Conservation (phyloP, 1,140 invertebrate genomes). For the Hycleus cichorii region DNA sequence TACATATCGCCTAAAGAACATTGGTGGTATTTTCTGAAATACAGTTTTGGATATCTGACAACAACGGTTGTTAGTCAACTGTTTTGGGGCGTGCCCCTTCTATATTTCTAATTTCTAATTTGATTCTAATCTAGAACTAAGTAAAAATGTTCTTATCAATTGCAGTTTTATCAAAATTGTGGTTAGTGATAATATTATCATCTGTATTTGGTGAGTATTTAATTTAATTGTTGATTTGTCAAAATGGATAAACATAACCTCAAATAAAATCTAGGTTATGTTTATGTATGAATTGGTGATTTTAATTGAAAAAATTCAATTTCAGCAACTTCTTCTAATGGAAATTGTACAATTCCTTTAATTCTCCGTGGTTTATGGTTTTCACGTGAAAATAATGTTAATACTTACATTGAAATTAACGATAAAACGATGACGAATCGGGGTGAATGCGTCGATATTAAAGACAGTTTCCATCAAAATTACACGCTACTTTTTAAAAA, state of each 20-base stretch:
- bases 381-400: constrained; percentile 79
- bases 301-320: neutral
- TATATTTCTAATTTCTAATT: too few relatives aligned
- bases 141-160: constrained; percentile 9
- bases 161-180: neutral
- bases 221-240: neutral
- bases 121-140: too few relatives aligned
- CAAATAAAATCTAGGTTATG: constrained; percentile 5
- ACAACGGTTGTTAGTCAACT: too few relatives aligned
- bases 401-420: constrained; percentile 77
- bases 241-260: neutral
- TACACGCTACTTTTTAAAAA: constrained; percentile 78
- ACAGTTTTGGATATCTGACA: too few relatives aligned
- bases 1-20: too few relatives aligned
- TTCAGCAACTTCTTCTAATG: too few relatives aligned
- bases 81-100: constrained; percentile 1
- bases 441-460: constrained; percentile 64
- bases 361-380: constrained; percentile 82
- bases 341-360: constrained; percentile 59
- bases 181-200: neutral
- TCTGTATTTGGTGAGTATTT: neutral
- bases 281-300: neutral
- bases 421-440: constrained; percentile 63
- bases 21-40: too few relatives aligned
- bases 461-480: constrained; percentile 68